Conservation (phyloP, 92 coral and sea anemone genomes). For the Galaxea fascicularis region DNA sequence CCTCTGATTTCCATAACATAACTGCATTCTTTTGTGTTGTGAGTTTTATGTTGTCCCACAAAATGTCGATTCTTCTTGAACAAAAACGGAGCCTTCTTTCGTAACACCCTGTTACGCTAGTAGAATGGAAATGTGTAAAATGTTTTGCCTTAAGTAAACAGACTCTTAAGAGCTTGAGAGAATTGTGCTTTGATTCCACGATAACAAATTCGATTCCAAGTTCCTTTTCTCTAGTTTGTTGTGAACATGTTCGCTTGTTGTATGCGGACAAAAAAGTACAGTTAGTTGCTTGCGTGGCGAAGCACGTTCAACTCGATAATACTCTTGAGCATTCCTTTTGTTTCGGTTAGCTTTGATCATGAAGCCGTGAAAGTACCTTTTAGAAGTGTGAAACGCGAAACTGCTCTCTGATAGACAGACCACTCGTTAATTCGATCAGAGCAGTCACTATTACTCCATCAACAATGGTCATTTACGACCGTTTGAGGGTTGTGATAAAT, state of each 20-base stretch:
- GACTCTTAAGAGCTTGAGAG: not conserved
- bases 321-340: not conserved
- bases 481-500: conserved; percentile 30
- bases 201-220: conserved; percentile 2
- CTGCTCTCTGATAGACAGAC: conserved; percentile 20
- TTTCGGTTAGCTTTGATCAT: conserved; percentile 53
- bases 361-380: conserved; percentile 6
- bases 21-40: conserved; percentile 40
- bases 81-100: not conserved
- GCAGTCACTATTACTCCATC: conserved; percentile 25
- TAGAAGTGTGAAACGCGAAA: conserved; percentile 40
- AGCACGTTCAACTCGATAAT: not conserved
- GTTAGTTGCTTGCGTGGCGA: not conserved
- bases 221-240: conserved; percentile 17
- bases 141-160: conserved; percentile 17
- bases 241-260: not conserved
- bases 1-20: conserved; percentile 47
- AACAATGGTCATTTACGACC: conserved; percentile 19
- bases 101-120: not conserved
- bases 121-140: not conserved
- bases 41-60: conserved; percentile 1
- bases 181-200: not conserved
- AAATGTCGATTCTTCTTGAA: not conserved
- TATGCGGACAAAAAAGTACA: conserved; percentile 9
- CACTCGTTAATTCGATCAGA: conserved; percentile 30